A percentile compares a stretch with the other conserved stretches of the same genome.
These are phyloP conservation scores for Ennomos erosarius DNA, from an alignment of 2,888 invertebrate species.

Conservation along the genomic window DNA sequence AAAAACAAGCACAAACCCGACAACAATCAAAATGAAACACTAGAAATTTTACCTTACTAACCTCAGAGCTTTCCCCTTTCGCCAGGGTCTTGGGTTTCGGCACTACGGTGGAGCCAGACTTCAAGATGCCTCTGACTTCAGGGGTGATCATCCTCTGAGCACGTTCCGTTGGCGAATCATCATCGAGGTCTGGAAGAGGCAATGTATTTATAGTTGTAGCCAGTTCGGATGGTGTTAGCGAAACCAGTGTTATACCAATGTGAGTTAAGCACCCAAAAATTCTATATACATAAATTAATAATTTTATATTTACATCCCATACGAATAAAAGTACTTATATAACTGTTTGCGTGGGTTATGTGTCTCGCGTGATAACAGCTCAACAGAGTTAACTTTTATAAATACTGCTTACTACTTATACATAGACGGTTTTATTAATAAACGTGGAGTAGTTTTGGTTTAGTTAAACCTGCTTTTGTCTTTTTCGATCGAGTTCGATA, in stretches of 20 bases:
- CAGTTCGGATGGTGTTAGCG: neutral
- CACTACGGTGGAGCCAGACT: conserved; percentile 78
- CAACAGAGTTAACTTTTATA: too few relatives aligned
- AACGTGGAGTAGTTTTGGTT: too few relatives aligned
- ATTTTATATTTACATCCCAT: neutral
- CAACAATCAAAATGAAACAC: conserved; percentile 22
- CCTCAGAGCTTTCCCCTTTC: conserved; percentile 83
- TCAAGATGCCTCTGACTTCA: conserved; percentile 83
- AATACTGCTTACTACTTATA: too few relatives aligned
- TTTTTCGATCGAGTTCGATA: too few relatives aligned
- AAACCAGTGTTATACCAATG: neutral
- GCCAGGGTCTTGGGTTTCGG: conserved; percentile 72
- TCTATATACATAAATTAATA: too few relatives aligned
- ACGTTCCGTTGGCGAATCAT: conserved; percentile 77
- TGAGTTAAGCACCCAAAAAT: conserved; percentile 11
- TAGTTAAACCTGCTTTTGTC: too few relatives aligned
- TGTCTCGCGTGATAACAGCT: too few relatives aligned
- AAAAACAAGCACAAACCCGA: conserved; percentile 16
- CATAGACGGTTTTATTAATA: too few relatives aligned
- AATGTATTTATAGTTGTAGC: neutral
- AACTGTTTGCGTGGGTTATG: too few relatives aligned
- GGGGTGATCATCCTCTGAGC: conserved; percentile 84
- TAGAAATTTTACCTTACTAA: conserved; percentile 48
- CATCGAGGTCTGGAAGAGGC: conserved; percentile 69
- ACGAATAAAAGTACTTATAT: neutral